Conservation (phyloP, 1,140 invertebrate genomes). For the Aphis gossypii region DNA sequence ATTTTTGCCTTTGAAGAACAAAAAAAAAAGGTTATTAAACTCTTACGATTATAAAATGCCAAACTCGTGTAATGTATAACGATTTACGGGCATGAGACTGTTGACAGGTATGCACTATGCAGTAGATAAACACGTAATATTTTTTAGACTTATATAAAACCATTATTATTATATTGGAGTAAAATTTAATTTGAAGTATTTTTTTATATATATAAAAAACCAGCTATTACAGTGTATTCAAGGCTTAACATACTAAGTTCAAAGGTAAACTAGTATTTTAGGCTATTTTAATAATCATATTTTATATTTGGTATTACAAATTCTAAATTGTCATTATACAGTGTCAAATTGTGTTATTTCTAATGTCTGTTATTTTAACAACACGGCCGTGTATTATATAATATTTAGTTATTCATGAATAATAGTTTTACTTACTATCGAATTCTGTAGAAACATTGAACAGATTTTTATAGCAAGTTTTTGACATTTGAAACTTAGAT, state of each 20-base stretch:
- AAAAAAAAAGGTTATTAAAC: conserved; percentile 41
- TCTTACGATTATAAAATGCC: conserved; percentile 39
- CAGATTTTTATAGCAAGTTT: background rate
- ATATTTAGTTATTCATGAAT: background rate
- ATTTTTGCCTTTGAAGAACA: conserved; percentile 49
- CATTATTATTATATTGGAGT: background rate
- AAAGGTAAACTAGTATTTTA: background rate
- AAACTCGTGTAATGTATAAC: conserved; percentile 15
- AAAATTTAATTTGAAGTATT: background rate
- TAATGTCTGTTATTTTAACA: background rate
- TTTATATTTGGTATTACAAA: background rate
- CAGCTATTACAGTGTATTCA: background rate
- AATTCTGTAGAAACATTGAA: background rate
- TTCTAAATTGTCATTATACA: background rate
- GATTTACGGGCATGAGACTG: background rate
- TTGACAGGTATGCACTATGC: conserved; percentile 18
- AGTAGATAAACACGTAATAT: background rate
- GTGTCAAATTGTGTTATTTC: background rate
- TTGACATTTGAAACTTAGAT: background rate
- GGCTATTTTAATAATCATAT: background rate
- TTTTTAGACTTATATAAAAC: background rate
- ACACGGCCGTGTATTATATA: background rate
- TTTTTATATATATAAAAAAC: background rate
- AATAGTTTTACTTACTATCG: background rate
- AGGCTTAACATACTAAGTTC: background rate